Evolutionary conservation across 2,113 vertebrate species (phyloP).

Genomic region (Bombycilla garrulus): DNA sequence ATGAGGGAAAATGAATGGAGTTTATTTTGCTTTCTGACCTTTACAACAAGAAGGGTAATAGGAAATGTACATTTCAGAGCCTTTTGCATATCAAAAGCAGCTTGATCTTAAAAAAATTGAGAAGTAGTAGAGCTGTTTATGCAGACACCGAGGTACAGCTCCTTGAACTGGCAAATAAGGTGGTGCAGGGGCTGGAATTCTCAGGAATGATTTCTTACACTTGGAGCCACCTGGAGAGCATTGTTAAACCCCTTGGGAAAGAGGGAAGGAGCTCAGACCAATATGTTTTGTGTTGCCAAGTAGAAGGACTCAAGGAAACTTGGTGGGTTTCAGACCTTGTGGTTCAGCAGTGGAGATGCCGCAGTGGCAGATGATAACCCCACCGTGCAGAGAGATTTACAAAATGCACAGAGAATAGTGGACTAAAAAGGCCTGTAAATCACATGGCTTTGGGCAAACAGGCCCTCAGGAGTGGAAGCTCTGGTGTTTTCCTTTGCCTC

Average conservation of each 20-base stretch:
- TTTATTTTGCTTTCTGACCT: not conserved
- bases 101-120: not conserved
- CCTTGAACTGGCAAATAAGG: not conserved
- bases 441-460: not conserved
- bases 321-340: not conserved
- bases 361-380: rapidly evolving
- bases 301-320: not conserved
- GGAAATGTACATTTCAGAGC: not conserved
- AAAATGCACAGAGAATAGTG: not conserved
- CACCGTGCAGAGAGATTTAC: not conserved
- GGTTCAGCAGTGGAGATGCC: not conserved
- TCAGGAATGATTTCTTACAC: not conserved
- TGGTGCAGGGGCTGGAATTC: not conserved
- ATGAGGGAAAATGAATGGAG: not conserved
- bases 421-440: not conserved
- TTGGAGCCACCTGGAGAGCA: not conserved
- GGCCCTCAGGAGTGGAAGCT: rapidly evolving
- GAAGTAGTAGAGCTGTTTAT: not conserved
- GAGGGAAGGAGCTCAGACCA: not conserved
- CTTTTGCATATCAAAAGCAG: not conserved
- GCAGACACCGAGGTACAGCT: not conserved
- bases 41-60: not conserved
- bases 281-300: not conserved
- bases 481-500: not conserved
- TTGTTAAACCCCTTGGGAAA: not conserved